Base-by-base conservation (phyloP, 2,113 vertebrate species). In the Gymnarchus niloticus region DNA sequence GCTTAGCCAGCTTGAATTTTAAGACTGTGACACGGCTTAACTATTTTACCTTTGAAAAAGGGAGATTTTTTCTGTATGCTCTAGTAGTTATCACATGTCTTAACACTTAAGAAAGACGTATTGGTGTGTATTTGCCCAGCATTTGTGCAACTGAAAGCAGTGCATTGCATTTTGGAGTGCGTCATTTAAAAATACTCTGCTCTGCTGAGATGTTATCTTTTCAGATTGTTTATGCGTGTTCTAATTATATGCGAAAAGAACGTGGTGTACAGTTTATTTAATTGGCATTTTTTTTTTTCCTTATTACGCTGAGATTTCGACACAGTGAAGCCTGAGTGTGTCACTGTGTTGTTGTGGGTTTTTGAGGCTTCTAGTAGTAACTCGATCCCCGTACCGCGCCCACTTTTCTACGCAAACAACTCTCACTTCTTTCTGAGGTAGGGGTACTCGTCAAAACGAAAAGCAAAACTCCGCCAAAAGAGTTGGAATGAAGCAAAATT, bases 361-460 rank as follows among this genome's bases (percentile, higher is more conserved):
- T 84, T 41, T 61, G 21, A 57, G 41, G 23, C 56, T 57, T 33
- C 37, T 81, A 46, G 86, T 87, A 86, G 88, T 89, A 92, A 92
- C 51, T 37, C 86, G 88, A 91, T 86, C 87, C 46, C 57, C 80
- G 84, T 6, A 90, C 92, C 90, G 91, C 92, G 89, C 92, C 92
- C 91, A 91, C 92, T 89, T 85, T 81, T 90, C 56, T 23, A 88
- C 89, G 61, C 86, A 93, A 93, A 94, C 91, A 93, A 92, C 89
- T 91, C 88, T 91, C 69, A 88, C 84, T 12, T 46, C 46, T 4
- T 46, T 52, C 17, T 17, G 81, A 25, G 37, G 57, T 37, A 33
- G 0, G 28, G 54, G 8, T 48, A 33, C 4, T 81, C 52, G 81
- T 21, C 19, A 51, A 37, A 57, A n/a, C 12, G 57, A 65, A 81